Percentiles rank a stretch among this genome's conserved stretches.
Evolutionary conservation across 2,888 invertebrate species (phyloP).

Genomic region (Nomada fabriciana): DNA sequence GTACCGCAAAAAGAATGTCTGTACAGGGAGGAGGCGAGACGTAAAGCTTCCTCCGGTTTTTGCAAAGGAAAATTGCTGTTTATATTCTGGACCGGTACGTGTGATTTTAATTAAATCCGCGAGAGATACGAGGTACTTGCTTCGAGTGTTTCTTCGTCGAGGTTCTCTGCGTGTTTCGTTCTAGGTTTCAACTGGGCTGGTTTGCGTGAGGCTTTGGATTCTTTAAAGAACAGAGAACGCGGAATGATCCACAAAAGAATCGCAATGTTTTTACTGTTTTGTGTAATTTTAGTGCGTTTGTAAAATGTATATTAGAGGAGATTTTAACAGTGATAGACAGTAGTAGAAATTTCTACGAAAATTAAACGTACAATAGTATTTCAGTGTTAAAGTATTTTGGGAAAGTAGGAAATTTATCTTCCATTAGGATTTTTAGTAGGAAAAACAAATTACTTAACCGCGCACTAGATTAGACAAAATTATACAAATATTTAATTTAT

Average conservation of each 20-base stretch:
- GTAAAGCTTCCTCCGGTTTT: neutral
- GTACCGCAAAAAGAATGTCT: neutral
- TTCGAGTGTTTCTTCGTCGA: neutral
- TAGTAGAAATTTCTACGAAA: no score
- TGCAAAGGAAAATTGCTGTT: neutral
- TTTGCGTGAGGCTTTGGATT: neutral
- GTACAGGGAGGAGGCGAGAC: neutral
- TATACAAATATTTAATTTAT: no score
- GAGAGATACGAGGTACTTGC: neutral
- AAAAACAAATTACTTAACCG: no score
- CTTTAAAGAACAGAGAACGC: neutral
- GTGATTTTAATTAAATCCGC: constrained; percentile 9
- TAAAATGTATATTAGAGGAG: no score
- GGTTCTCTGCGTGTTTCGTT: neutral
- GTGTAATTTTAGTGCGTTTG: no score
- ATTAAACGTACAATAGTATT: no score
- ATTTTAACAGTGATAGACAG: no score
- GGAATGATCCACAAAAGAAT: no score
- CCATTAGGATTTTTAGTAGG: no score
- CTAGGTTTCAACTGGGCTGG: neutral
- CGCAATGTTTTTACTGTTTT: no score
- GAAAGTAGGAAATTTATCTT: neutral
- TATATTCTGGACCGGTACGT: neutral
- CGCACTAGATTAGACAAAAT: no score
- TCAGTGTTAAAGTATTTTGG: neutral